Evolutionary conservation across 2,888 invertebrate species (phyloP).

Genomic region (Callinectes sapidus): DNA sequence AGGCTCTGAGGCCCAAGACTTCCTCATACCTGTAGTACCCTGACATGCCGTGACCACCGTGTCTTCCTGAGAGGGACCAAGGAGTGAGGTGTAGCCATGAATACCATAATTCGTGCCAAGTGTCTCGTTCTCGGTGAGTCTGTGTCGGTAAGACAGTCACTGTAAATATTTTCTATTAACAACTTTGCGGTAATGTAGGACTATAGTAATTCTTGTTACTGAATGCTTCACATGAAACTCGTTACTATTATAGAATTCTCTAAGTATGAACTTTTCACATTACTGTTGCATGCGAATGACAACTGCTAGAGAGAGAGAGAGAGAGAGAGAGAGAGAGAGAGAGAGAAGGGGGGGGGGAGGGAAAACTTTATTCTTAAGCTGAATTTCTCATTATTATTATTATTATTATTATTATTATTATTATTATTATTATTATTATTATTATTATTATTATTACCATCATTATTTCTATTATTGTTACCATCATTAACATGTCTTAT

Average conservation of each 20-base stretch:
- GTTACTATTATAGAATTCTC: too few relatives aligned
- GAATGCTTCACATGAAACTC: neutral
- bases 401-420: too few relatives aligned
- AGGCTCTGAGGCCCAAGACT: neutral
- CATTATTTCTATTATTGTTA: too few relatives aligned
- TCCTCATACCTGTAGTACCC: too few relatives aligned
- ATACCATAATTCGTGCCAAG: constrained; percentile 47
- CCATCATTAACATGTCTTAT: too few relatives aligned
- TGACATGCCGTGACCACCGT: neutral
- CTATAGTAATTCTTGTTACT: neutral
- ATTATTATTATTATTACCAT: too few relatives aligned
- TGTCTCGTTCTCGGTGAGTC: constrained; percentile 49
- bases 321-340: neutral
- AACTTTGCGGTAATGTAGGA: neutral
- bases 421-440: too few relatives aligned
- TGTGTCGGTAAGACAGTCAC: neutral
- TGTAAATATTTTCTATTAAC: neutral
- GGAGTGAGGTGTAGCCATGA: neutral
- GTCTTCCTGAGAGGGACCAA: neutral
- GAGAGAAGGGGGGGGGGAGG: neutral
- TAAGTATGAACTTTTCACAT: too few relatives aligned
- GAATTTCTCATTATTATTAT: neutral
- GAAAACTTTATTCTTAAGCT: neutral
- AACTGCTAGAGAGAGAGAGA: too few relatives aligned
- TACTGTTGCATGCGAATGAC: too few relatives aligned